Evolutionary conservation across 2,888 invertebrate genomes (phyloP), one percentile per base, ranked within the genome.

Genomic region (Scaptomyza reducta): DNA sequence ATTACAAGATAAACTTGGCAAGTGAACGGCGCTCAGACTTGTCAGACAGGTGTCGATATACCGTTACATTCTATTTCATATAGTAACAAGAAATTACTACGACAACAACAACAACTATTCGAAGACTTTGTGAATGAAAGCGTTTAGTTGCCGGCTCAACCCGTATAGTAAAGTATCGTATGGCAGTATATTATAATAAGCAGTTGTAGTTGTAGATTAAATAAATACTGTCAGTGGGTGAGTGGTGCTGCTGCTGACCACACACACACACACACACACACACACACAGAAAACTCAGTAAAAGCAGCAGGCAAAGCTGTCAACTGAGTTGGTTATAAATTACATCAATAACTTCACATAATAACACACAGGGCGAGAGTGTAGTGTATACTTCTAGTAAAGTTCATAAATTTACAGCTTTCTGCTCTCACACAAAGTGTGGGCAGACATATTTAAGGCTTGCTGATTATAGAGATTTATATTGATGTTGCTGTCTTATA

Each of bases 1-100:
- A 81, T 85, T 87, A 87, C 85, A 73, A 74, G 87, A 87, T 87
- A 87, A 79, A 75, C 82, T 79, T 73, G 70, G 49, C 45, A 47
- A 67, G 69, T 63, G 67, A 74, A 58, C 78, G 82, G 76, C 79
- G 82, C 83, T 27, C 85, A 84, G 83, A 64, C 66, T 44, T 62
- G 66, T 50, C 74, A 22, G 25, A 53, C 74, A 77, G 77, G 67
- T 69, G 74, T 70, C 58, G 67, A 27, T 50, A 31, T 22, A 22
- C 50, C 14, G 25, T 14, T 45, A 25, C 27, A 42, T 22, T 41
- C 3, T 25, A 7, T 25, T 25, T 7, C 44, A 9, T n/a, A 11
- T 25, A 2, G 25, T 25, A 42, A 16, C 38, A 14, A 13, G 40
- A 10, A 35, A 57, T 22, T 35, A 50, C 35, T 25, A 22, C 14